These are phyloP conservation scores for Brenthis hecate DNA, from an alignment of 2,888 invertebrate genomes.

Conservation along the genomic window DNA sequence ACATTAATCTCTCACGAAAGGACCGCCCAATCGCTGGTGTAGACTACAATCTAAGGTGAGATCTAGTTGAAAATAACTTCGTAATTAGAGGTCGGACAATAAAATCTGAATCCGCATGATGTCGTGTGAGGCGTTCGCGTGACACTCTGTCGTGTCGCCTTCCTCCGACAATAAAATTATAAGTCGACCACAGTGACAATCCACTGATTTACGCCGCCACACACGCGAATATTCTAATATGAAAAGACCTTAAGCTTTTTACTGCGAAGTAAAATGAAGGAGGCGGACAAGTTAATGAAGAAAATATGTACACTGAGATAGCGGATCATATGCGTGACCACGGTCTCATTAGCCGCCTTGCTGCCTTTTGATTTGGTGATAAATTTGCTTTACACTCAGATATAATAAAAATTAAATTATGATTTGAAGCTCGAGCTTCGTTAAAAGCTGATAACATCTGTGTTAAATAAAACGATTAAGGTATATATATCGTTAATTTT, in stretches of 20 bases:
- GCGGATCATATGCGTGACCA: slow-evolving; percentile 59
- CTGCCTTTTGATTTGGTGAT: slow-evolving; percentile 44
- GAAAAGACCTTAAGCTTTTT: slow-evolving; percentile 69
- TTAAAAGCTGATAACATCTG: slow-evolving; percentile 37
- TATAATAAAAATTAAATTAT: slow-evolving; percentile 45
- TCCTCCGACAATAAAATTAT: slow-evolving; percentile 81
- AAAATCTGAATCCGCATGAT: slow-evolving; percentile 67
- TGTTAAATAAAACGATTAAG: slow-evolving; percentile 26
- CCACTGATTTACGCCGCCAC: slow-evolving; percentile 79
- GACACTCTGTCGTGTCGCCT: slow-evolving; percentile 75
- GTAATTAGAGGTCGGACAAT: slow-evolving; percentile 75
- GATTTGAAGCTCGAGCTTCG: slow-evolving; percentile 39
- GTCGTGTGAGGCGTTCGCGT: slow-evolving; percentile 64
- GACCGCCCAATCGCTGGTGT: slow-evolving; percentile 64
- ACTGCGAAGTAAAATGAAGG: slow-evolving; percentile 60
- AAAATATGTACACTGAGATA: slow-evolving; percentile 72
- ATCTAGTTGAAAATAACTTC: slow-evolving; percentile 70
- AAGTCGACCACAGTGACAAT: slow-evolving; percentile 81
- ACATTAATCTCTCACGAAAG: slow-evolving; percentile 76
- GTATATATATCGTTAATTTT: slow-evolving; percentile 10
- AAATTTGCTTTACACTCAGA: slow-evolving; percentile 43
- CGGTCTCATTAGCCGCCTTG: slow-evolving; percentile 54
- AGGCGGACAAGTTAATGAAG: slow-evolving; percentile 78
- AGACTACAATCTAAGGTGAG: slow-evolving; percentile 72
- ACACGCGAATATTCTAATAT: slow-evolving; percentile 80